Conservation (phyloP, 1,140 invertebrate genomes). For the Cotesia glomerata region DNA sequence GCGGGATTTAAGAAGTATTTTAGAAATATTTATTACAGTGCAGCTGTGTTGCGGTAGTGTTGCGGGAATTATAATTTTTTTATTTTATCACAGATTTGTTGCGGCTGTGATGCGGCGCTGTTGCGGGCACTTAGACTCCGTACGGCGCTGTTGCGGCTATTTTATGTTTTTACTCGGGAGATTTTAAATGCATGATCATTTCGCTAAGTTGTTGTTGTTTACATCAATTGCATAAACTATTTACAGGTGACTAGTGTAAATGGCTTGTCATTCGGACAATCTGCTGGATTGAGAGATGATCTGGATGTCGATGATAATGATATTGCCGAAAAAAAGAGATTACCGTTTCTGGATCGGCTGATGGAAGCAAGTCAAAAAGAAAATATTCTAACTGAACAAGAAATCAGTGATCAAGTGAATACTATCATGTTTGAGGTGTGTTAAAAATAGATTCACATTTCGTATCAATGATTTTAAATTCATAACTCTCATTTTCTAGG, state of each 20-base stretch:
- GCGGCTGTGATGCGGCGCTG: too few species aligned
- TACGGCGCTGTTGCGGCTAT: too few species aligned
- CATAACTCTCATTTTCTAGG: constrained; percentile 59
- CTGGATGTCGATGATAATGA: constrained; percentile 79
- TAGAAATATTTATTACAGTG: too few species aligned
- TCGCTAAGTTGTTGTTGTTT: not conserved
- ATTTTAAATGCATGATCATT: not conserved
- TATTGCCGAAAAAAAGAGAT: constrained; percentile 83
- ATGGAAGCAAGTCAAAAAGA: constrained; percentile 84
- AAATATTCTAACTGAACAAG: constrained; percentile 79
- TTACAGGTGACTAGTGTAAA: constrained; percentile 62
- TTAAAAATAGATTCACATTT: too few species aligned
- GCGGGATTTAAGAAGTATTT: too few species aligned
- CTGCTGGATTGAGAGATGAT: constrained; percentile 77
- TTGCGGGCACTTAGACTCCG: too few species aligned
- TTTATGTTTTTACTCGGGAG: too few species aligned
- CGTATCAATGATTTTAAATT: too few species aligned
- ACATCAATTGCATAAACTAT: not conserved
- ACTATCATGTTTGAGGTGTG: constrained; percentile 90
- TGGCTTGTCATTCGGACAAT: constrained; percentile 77
- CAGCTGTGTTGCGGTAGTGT: too few species aligned
- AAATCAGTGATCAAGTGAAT: constrained; percentile 92
- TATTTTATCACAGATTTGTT: too few species aligned
- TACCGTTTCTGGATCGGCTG: constrained; percentile 92
- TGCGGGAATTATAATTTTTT: too few species aligned